Conservation (phyloP, 2,113 vertebrate genomes). For the Eclectus roratus region DNA sequence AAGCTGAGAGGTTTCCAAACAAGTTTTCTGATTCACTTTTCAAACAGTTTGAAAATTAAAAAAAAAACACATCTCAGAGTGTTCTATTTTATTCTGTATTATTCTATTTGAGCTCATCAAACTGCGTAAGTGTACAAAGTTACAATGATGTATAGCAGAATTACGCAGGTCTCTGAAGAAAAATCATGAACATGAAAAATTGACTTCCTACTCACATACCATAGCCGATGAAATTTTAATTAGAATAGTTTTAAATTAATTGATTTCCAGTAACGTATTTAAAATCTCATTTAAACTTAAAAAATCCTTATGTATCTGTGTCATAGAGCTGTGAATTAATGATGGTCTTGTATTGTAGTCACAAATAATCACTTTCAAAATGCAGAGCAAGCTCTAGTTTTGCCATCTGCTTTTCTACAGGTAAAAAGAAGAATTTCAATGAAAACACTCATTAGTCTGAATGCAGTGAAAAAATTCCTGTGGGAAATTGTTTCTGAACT, state of each 20-base stretch:
- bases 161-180: neutral
- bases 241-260: slow-evolving; percentile 32
- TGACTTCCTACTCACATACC: neutral
- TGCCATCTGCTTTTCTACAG: neutral
- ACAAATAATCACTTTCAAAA: neutral
- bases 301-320: neutral
- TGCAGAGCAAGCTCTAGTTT: neutral
- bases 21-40: neutral
- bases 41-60: neutral
- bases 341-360: neutral
- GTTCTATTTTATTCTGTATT: neutral
- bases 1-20: neutral
- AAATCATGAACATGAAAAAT: slow-evolving; percentile 10
- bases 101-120: neutral
- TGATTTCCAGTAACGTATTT: neutral
- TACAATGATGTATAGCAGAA: neutral
- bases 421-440: neutral
- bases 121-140: neutral
- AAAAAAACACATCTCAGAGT: neutral
- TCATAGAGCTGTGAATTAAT: neutral
- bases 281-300: neutral
- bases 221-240: slow-evolving; percentile 40
- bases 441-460: neutral
- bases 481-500: slow-evolving; percentile 4
- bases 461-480: neutral